A percentile compares a stretch with the other conserved stretches of the same genome.
These are phyloP conservation scores for Taenaris catops DNA, from an alignment of 2,888 invertebrate species.

Conservation along the genomic window DNA sequence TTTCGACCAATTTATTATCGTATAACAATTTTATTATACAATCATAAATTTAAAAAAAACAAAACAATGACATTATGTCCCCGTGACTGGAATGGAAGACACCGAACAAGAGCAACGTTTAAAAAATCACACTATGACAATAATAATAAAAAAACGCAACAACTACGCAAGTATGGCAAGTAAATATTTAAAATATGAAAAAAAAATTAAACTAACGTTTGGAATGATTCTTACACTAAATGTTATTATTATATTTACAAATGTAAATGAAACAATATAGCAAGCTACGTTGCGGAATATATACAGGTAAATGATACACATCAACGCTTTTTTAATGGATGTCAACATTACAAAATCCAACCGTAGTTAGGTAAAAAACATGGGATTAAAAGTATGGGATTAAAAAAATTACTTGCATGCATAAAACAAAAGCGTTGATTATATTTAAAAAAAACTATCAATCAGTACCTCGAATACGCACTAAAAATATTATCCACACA, in stretches of 20 bases:
- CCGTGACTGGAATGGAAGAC: conserved; percentile 65
- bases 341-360: conserved; percentile 13
- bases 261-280: conserved; percentile 64
- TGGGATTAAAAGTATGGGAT: too few relatives aligned
- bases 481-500: too few relatives aligned
- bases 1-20: conserved; percentile 30
- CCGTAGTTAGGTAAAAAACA: conserved; percentile 7
- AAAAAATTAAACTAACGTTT: conserved; percentile 68
- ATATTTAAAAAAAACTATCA: conserved; percentile 12
- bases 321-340: conserved; percentile 8
- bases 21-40: conserved; percentile 67
- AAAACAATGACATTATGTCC: conserved; percentile 63
- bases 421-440: conserved; percentile 10
- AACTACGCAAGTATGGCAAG: conserved; percentile 71
- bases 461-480: conserved; percentile 13
- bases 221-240: conserved; percentile 63
- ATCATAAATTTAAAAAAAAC: conserved; percentile 57
- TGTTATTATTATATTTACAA: conserved; percentile 69
- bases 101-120: conserved; percentile 26
- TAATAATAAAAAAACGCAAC: conserved; percentile 42
- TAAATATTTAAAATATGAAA: conserved; percentile 66
- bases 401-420: too few relatives aligned
- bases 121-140: conserved; percentile 18
- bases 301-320: conserved; percentile 10
- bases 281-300: conserved; percentile 13